These are phyloP conservation scores for Cantharis rufa DNA, from an alignment of 2,888 invertebrate species.

Conservation along the genomic window DNA sequence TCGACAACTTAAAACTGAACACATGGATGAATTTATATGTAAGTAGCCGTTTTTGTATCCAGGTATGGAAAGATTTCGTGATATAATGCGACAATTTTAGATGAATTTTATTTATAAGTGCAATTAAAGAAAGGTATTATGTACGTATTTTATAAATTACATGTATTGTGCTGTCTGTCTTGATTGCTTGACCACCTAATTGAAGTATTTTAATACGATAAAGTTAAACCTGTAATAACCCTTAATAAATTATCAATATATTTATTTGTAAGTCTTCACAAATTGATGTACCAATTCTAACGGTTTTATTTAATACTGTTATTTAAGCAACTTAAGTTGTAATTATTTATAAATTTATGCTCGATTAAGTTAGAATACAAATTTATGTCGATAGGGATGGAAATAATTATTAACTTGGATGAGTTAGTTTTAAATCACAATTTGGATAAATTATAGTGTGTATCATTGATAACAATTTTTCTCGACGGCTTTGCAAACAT, in stretches of 20 bases:
- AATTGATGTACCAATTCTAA: background rate
- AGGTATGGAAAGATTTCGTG: background rate
- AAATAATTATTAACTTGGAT: background rate
- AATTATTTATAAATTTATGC: background rate
- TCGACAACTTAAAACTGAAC: constrained; percentile 51
- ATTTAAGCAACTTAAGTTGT: background rate
- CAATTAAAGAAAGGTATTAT: background rate
- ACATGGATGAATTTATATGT: constrained; percentile 40
- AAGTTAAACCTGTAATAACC: background rate
- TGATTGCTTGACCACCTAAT: background rate
- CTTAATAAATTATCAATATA: background rate
- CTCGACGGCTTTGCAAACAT: too few species aligned
- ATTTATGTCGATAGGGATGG: background rate
- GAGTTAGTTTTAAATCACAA: background rate
- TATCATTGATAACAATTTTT: too few species aligned
- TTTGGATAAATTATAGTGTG: too few species aligned
- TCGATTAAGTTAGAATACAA: background rate
- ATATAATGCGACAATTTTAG: background rate
- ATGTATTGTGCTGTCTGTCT: background rate
- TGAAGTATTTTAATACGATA: background rate
- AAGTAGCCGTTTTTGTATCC: constrained; percentile 15
- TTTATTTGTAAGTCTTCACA: background rate
- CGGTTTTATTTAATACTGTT: background rate
- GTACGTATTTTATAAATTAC: background rate
- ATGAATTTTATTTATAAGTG: background rate